These are phyloP conservation scores for Bungarus multicinctus DNA, from an alignment of 2,113 vertebrate species.

Conservation along the genomic window DNA sequence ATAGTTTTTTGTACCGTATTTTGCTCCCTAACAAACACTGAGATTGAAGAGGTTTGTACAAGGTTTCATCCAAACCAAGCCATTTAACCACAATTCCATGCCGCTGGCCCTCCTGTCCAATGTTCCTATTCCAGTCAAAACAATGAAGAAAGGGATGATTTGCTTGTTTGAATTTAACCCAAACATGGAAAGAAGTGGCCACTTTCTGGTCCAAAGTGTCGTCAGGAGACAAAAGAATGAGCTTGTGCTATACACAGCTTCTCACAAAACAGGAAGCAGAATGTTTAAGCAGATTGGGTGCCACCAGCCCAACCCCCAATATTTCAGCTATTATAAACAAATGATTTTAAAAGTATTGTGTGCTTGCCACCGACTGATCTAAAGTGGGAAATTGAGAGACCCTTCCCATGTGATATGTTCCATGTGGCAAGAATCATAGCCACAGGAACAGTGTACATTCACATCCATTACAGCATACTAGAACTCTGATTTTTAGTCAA, in stretches of 20 bases:
- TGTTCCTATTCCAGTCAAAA: background rate
- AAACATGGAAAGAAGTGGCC: background rate
- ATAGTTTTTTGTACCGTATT: background rate
- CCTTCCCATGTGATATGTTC: background rate
- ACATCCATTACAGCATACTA: background rate
- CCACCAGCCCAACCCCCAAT: background rate
- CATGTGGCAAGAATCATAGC: background rate
- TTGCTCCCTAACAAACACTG: background rate
- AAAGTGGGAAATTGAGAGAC: background rate
- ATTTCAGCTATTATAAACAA: background rate
- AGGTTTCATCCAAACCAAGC: background rate
- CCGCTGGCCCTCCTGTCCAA: background rate
- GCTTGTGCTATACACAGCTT: background rate
- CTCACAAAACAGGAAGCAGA: background rate
- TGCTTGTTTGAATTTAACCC: background rate
- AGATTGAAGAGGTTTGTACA: background rate
- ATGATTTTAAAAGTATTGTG: background rate
- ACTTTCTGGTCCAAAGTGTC: too few species aligned
- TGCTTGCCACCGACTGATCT: background rate
- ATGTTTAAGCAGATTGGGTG: background rate
- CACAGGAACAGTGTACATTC: background rate
- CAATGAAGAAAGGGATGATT: background rate
- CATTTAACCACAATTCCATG: too few species aligned
- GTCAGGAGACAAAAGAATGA: background rate
- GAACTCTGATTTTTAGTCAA: background rate